Evolutionary conservation across 2,113 vertebrate genomes (phyloP), one percentile per base, ranked within the genome.

Genomic region (Psephotus haematonotus): DNA sequence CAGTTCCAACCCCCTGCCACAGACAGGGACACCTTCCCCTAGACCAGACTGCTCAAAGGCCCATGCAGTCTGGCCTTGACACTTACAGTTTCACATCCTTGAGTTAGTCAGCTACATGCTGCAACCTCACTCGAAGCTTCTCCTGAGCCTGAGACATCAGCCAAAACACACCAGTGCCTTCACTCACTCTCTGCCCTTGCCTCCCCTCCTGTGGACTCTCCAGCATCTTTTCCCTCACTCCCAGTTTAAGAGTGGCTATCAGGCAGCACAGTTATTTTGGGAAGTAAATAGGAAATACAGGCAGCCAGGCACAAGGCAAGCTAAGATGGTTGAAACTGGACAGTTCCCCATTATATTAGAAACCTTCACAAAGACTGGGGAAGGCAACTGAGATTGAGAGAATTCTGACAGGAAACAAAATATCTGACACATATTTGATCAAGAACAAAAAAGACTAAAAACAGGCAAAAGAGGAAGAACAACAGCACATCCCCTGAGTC

Each of bases 291-390:
- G 28, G 86, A 84, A 72, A 68, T 41, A 28, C 13, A 62, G 62
- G 8, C 71, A 74, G 20, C 3, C 1, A 4, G 17, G 29, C 7
- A 2, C 1, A 22, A 77, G 11, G 62, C 29, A 49, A 88, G 53
- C 35, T 44, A 39, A 53, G 82, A 82, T 8, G 9, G 0, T 13
- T 41, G 37, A 28, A 74, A 57, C 4, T 0, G 0, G 79, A 90
- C 13, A 41, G 43, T 41, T 90, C 25, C 22, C 5, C 1, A 2
- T 43, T 68, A 78, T 64, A 60, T 27, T 57, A 71, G 33, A 79
- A 93, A 69, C 28, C 35, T 82, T 71, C 39, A 37, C 0, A 2
- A 76, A 71, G 57, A 64, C 39, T 24, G 25, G 9, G 23, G 60
- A 90, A 78, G 28, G 31, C 69, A 84, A 49, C 18, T 17, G 53